Evolutionary conservation across 2,113 vertebrate genomes (phyloP).

Genomic region (Cacatua alba): DNA sequence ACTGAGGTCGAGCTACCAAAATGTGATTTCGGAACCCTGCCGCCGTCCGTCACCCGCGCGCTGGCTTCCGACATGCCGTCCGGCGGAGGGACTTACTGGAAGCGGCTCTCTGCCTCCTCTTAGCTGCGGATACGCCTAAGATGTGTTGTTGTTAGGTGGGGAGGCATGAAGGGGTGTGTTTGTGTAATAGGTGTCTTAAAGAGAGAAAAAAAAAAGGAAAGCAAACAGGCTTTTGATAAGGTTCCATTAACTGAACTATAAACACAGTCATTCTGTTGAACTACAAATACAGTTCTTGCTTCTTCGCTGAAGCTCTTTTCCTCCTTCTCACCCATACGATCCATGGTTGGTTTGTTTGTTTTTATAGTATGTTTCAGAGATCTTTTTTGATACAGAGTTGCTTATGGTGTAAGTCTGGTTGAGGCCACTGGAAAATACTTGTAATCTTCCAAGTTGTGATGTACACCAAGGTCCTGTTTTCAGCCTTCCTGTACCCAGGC

Average conservation of each 20-base stretch:
- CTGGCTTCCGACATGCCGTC: slow-evolving; percentile 7
- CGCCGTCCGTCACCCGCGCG: not conserved
- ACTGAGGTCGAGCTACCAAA: not conserved
- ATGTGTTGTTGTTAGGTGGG: not conserved
- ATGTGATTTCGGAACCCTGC: not conserved
- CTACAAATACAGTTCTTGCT: not conserved
- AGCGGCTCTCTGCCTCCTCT: not conserved
- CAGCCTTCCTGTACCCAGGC: not conserved
- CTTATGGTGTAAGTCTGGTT: not conserved
- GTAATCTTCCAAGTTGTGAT: not conserved
- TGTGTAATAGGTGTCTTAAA: not conserved
- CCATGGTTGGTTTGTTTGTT: not conserved
- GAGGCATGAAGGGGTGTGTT: not conserved
- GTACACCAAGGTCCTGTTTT: not conserved
- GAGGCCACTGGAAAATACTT: not conserved
- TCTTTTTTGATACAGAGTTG: not conserved
- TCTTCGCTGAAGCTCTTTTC: slow-evolving; percentile 16
- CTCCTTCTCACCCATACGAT: not conserved
- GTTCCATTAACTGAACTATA: slow-evolving; percentile 10
- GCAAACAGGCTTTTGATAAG: slow-evolving; percentile 9
- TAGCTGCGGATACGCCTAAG: not conserved
- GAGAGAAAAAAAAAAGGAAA: not conserved
- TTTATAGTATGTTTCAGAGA: not conserved
- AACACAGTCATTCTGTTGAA: not conserved
- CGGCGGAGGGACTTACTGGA: not conserved